Conservation (phyloP, 2,797 vertebrate species). For the Hydrocynus forskahlii region DNA sequence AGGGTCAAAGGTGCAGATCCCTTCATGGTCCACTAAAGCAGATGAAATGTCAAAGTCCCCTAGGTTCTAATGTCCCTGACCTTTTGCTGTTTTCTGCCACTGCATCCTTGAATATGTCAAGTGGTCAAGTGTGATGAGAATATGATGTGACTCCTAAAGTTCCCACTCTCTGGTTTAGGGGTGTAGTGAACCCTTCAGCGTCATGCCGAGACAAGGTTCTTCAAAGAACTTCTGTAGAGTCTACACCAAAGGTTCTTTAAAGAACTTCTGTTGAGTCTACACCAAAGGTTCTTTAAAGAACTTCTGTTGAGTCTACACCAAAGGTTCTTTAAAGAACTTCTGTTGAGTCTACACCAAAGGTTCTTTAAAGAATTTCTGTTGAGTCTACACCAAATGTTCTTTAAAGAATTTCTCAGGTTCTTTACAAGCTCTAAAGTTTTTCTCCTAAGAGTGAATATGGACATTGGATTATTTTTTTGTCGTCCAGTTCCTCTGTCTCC, state of each 20-base stretch:
- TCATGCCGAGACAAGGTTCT: not conserved
- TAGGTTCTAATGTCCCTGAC: slow-evolving; percentile 5
- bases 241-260: not conserved
- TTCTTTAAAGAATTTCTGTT: too few relatives aligned
- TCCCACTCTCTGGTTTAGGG: slow-evolving; percentile 5
- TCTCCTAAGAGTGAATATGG: too few relatives aligned
- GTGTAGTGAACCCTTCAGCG: not conserved
- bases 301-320: not conserved
- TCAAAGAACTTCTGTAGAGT: not conserved
- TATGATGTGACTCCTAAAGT: slow-evolving; percentile 12
- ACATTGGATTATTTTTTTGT: not conserved
- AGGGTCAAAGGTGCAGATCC: slow-evolving; percentile 18
- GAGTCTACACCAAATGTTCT: too few relatives aligned
- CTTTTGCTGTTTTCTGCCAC: slow-evolving; percentile 6
- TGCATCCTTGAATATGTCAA: slow-evolving; percentile 3
- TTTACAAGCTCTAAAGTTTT: too few relatives aligned
- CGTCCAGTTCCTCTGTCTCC: not conserved
- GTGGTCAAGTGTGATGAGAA: slow-evolving; percentile 21
- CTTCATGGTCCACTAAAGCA: slow-evolving; percentile 29
- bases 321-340: too few relatives aligned
- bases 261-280: not conserved
- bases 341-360: too few relatives aligned
- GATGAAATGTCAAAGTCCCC: slow-evolving; percentile 8
- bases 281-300: too few relatives aligned
- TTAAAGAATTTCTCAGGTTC: too few relatives aligned